Conservation (phyloP, 2,797 vertebrate species). For the Gastrophryne carolinensis region DNA sequence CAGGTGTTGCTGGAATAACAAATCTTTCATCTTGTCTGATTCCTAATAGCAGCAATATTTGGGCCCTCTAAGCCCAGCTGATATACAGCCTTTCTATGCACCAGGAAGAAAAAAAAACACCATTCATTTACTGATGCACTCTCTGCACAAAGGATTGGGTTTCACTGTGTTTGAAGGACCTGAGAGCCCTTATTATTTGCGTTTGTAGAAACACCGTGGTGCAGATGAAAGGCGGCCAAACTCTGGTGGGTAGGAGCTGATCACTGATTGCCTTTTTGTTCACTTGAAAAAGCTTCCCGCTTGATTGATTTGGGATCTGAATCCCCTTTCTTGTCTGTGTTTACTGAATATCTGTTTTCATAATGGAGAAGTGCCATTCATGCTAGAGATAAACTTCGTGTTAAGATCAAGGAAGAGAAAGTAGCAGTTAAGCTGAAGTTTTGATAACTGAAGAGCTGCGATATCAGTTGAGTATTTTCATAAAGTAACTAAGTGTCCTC, state of each 20-base stretch:
- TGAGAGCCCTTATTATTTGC: constrained; percentile 66
- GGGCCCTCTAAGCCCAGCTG: constrained; percentile 58
- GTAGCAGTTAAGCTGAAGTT: constrained; percentile 20
- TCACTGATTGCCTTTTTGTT: constrained; percentile 52
- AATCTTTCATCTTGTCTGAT: constrained; percentile 57
- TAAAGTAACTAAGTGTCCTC: neutral
- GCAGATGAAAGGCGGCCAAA: constrained; percentile 60
- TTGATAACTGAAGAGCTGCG: constrained; percentile 38
- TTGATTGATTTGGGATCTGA: constrained; percentile 64
- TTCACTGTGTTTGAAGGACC: constrained; percentile 67
- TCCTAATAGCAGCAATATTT: constrained; percentile 62
- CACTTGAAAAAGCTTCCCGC: constrained; percentile 60
- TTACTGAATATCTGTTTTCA: constrained; percentile 56
- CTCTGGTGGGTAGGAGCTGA: constrained; percentile 20
- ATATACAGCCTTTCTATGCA: constrained; percentile 54
- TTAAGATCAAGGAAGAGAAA: constrained; percentile 39
- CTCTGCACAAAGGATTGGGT: constrained; percentile 59
- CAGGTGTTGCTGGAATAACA: constrained; percentile 66
- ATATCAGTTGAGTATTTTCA: neutral
- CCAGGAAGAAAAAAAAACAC: constrained; percentile 6
- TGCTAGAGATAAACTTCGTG: constrained; percentile 53
- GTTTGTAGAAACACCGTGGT: constrained; percentile 63
- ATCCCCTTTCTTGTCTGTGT: constrained; percentile 51
- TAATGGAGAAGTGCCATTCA: constrained; percentile 49
- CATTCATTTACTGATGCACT: constrained; percentile 59